phyloP scores from a whole-genome alignment of 2,888 invertebrate species.

The Chloromyia formosa region DNA sequence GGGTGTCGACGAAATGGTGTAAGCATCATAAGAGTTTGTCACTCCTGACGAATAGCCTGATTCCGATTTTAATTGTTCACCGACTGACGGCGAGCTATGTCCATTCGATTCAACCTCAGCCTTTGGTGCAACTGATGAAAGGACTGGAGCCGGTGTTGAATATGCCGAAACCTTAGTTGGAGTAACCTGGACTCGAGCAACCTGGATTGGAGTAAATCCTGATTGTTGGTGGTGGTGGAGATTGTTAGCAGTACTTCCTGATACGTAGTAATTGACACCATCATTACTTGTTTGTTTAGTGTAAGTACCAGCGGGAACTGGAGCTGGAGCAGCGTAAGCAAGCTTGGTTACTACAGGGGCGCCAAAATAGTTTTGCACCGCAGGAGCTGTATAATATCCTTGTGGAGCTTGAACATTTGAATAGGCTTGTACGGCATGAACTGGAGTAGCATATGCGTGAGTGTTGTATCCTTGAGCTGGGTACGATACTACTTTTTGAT shows the following conservation, averaged over 20 bases:
- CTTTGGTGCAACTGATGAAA: neutral
- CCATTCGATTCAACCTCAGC: neutral
- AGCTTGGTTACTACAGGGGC: neutral
- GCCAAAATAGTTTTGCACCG: neutral
- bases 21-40: neutral
- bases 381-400: constrained; percentile 9
- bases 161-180: neutral
- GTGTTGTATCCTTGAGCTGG: constrained; percentile 10
- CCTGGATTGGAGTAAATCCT: neutral
- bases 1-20: constrained; percentile 4
- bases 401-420: neutral
- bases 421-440: neutral
- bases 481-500: neutral
- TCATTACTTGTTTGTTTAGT: neutral
- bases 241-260: neutral
- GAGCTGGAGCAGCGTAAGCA: constrained; percentile 8
- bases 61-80: neutral
- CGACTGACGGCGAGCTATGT: neutral
- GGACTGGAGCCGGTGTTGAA: neutral
- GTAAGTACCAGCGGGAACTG: neutral
- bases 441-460: neutral
- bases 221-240: neutral
- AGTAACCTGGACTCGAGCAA: neutral
- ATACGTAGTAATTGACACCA: neutral
- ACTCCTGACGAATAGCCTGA: neutral